Percentiles rank a stretch among this genome's conserved stretches.
These are phyloP conservation scores for Diachasma alloeum DNA, from an alignment of 1,140 invertebrate species.

Conservation along the genomic window DNA sequence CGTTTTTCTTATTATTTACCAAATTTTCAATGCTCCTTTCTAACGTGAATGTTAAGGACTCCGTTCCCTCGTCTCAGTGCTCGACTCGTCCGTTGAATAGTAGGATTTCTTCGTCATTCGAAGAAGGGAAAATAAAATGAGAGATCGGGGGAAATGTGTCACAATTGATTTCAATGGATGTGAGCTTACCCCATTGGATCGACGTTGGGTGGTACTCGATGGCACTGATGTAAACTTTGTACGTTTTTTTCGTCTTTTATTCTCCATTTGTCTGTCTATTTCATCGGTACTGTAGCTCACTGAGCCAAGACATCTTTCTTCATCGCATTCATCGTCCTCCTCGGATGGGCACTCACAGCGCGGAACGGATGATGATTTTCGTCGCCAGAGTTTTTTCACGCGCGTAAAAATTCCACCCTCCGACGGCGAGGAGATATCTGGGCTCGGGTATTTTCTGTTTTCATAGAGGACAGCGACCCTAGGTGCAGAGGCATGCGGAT, in stretches of 20 bases:
- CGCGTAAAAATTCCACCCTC: conserved; percentile 9
- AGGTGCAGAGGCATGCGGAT: neutral
- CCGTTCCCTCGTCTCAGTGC: neutral
- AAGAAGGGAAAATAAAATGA: neutral
- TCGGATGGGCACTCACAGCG: neutral
- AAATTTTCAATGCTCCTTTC: neutral
- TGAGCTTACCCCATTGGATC: neutral
- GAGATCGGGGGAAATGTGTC: neutral
- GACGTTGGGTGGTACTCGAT: neutral
- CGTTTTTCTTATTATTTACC: neutral
- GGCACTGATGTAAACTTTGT: neutral
- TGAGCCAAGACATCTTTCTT: conserved; percentile 2
- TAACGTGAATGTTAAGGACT: neutral
- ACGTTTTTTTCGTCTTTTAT: neutral
- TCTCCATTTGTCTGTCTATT: neutral
- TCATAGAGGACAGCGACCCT: conserved; percentile 46
- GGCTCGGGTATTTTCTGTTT: conserved; percentile 43
- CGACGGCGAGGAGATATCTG: conserved; percentile 22
- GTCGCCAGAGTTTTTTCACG: neutral
- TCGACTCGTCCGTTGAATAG: neutral
- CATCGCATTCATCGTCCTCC: neutral
- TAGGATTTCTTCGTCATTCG: neutral
- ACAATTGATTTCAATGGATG: no score
- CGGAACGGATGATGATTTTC: neutral
- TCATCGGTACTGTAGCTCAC: neutral